Evolutionary conservation across 2,888 invertebrate genomes (phyloP).

Genomic region (Heliconius erato): DNA sequence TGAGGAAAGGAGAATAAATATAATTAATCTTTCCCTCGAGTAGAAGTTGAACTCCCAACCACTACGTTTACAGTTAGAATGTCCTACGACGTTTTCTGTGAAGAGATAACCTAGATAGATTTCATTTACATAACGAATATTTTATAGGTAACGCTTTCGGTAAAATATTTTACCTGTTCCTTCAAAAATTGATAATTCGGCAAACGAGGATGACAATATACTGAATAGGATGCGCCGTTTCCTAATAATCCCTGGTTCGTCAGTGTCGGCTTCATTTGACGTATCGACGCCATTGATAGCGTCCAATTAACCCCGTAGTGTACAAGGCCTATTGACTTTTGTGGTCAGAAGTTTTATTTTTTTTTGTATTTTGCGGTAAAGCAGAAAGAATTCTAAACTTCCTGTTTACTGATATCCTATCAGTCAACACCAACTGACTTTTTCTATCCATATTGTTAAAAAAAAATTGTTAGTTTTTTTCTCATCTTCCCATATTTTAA

Average conservation of each 20-base stretch:
- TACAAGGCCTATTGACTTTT: slow-evolving; percentile 3
- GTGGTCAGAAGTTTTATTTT: neutral
- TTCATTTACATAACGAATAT: no score
- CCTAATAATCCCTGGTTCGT: slow-evolving; percentile 2
- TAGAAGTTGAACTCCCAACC: no score
- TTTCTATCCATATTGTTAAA: no score
- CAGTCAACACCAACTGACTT: no score
- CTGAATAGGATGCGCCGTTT: slow-evolving; percentile 11
- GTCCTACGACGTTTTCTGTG: no score
- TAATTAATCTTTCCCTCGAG: no score
- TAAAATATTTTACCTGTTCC: neutral
- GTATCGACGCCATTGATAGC: slow-evolving; percentile 28
- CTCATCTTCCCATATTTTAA: neutral
- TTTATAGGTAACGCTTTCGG: no score
- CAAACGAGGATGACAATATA: neutral
- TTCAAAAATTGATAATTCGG: neutral
- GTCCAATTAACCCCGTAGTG: slow-evolving; percentile 30
- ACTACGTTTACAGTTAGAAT: no score
- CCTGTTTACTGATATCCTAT: no score
- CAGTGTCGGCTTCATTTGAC: slow-evolving; percentile 21
- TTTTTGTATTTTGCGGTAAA: neutral
- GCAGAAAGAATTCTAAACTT: neutral
- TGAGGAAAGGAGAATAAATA: no score
- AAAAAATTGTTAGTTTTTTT: neutral
- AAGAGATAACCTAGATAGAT: no score